Conservation (phyloP, 2,113 vertebrate genomes). For the Rhinogobius similis region DNA sequence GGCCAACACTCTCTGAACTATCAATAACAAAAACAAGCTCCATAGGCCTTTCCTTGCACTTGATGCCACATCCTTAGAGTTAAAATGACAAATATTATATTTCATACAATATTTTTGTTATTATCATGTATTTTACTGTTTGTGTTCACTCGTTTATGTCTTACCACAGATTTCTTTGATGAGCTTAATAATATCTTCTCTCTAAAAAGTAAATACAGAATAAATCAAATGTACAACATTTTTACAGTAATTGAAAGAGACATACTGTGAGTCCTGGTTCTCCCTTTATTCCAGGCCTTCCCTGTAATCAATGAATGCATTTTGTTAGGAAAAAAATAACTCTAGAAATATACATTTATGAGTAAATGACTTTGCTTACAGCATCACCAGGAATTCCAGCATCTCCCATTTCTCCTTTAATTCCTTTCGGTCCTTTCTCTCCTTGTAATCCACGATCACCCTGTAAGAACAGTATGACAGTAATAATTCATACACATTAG, state of each 20-base stretch:
- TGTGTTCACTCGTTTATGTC: constrained; percentile 29
- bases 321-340: background rate
- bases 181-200: constrained; percentile 88
- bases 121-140: background rate
- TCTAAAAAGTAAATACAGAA: constrained; percentile 66
- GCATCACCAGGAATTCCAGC: constrained; percentile 79
- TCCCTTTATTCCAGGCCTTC: constrained; percentile 82
- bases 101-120: background rate
- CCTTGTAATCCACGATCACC: constrained; percentile 83
- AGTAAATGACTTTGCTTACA: constrained; percentile 67
- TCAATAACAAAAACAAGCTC: constrained; percentile 94
- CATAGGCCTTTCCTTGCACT: constrained; percentile 93
- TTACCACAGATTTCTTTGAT: constrained; percentile 92
- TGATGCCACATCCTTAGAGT: constrained; percentile 85
- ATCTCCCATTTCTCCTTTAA: constrained; percentile 84
- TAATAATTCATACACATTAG: background rate
- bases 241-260: constrained; percentile 9
- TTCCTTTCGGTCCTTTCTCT: constrained; percentile 85
- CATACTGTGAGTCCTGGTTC: constrained; percentile 86
- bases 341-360: background rate
- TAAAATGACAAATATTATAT: background rate
- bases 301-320: constrained; percentile 62
- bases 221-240: background rate
- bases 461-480: constrained; percentile 58
- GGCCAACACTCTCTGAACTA: constrained; percentile 92